Conservation (phyloP, 2,888 invertebrate genomes). For the Brachyptera putata region DNA sequence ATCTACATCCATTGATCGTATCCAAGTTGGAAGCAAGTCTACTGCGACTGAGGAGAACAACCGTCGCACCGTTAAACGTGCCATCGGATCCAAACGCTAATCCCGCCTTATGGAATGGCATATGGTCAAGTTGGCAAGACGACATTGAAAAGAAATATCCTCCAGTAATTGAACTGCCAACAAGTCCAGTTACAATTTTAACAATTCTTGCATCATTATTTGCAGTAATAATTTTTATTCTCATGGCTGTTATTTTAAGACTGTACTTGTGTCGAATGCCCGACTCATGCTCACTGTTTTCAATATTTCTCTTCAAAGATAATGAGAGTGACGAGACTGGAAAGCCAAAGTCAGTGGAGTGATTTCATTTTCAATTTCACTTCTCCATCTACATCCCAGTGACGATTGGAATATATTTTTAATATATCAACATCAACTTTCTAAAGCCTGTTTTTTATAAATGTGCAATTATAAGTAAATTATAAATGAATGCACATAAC, state of each 20-base stretch:
- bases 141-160: background rate
- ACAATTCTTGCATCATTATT: slow-evolving; percentile 10
- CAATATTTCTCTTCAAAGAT: slow-evolving; percentile 13
- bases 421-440: no score
- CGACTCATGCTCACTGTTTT: slow-evolving; percentile 12
- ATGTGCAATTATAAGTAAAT: no score
- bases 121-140: slow-evolving; percentile 58
- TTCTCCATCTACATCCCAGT: no score
- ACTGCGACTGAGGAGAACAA: slow-evolving; percentile 44
- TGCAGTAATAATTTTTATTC: slow-evolving; percentile 8
- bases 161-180: background rate
- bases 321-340: background rate
- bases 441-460: no score
- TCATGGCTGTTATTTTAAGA: slow-evolving; percentile 10
- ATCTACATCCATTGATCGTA: slow-evolving; percentile 43
- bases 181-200: slow-evolving; percentile 3
- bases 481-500: no score
- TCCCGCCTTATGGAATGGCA: slow-evolving; percentile 51
- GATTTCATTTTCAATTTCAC: no score
- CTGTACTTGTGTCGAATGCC: slow-evolving; percentile 7
- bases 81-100: slow-evolving; percentile 48
- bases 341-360: no score
- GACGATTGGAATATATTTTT: no score
- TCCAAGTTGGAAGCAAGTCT: slow-evolving; percentile 46
- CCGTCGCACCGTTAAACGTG: slow-evolving; percentile 47